A percentile compares a stretch with the other conserved stretches of the same genome.
These are phyloP conservation scores for Alosa sapidissima DNA, from an alignment of 2,797 vertebrate genomes.

Conservation along the genomic window DNA sequence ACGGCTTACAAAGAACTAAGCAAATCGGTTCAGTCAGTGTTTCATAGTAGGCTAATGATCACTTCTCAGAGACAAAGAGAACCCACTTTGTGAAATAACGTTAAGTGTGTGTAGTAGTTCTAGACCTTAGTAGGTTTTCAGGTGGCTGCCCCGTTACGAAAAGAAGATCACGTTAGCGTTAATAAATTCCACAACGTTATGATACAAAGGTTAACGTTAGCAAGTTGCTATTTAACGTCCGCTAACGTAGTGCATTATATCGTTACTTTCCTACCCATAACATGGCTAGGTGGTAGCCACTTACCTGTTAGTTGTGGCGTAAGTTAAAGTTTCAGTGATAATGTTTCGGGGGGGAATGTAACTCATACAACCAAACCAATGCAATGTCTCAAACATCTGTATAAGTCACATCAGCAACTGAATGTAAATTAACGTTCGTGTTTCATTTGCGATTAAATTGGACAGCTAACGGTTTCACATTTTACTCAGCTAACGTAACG, in stretches of 20 bases:
- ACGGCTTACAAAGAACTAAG: neutral
- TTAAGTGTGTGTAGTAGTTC: no score
- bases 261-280: neutral
- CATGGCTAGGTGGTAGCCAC: neutral
- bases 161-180: neutral
- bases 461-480: neutral
- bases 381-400: neutral
- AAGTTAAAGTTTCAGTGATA: neutral
- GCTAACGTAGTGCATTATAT: neutral
- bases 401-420: neutral
- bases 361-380: neutral
- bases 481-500: neutral
- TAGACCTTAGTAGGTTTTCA: neutral
- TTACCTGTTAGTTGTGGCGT: neutral
- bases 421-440: neutral
- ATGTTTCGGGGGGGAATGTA: neutral
- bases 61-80: neutral
- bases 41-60: neutral
- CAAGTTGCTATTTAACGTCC: neutral
- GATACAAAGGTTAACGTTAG: neutral
- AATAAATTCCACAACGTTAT: neutral
- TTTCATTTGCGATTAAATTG: neutral
- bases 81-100: neutral
- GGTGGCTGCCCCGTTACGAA: conserved; percentile 2
- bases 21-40: neutral